These are phyloP conservation scores for Anarhynchus alexandrinus DNA, from an alignment of 2,113 vertebrate species.

Conservation along the genomic window DNA sequence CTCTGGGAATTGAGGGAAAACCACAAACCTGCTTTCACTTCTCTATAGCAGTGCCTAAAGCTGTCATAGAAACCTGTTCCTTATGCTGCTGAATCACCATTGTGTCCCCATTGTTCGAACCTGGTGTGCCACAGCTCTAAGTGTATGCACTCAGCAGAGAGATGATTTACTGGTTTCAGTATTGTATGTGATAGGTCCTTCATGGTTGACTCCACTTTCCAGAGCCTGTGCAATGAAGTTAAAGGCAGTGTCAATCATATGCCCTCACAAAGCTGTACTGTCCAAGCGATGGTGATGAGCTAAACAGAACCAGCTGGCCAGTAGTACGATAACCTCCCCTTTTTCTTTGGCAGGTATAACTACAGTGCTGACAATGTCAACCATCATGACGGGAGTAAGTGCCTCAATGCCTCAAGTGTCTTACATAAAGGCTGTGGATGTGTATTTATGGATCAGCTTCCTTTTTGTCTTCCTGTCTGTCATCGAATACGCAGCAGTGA, in stretches of 20 bases:
- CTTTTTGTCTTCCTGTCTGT: conserved; percentile 91
- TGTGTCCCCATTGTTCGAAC: fast-evolving
- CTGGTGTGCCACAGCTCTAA: not conserved
- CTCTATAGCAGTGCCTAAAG: not conserved
- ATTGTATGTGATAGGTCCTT: not conserved
- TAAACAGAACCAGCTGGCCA: not conserved
- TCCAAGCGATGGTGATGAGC: not conserved
- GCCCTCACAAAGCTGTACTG: not conserved
- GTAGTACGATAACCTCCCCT: not conserved
- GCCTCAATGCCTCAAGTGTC: conserved; percentile 93
- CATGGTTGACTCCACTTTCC: not conserved
- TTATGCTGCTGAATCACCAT: not conserved
- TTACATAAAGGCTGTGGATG: conserved; percentile 90
- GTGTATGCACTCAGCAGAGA: not conserved
- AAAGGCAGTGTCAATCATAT: not conserved
- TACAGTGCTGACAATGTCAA: conserved; percentile 91
- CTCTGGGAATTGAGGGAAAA: not conserved
- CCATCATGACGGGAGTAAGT: conserved; percentile 87
- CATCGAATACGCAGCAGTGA: conserved; percentile 88
- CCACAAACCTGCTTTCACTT: not conserved
- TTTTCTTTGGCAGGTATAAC: conserved; percentile 81
- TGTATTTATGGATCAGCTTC: conserved; percentile 93
- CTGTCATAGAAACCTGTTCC: not conserved
- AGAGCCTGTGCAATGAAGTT: not conserved
- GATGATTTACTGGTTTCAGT: not conserved